These are phyloP conservation scores for Heliothis subflexa DNA, from an alignment of 1,140 invertebrate species.

Conservation along the genomic window DNA sequence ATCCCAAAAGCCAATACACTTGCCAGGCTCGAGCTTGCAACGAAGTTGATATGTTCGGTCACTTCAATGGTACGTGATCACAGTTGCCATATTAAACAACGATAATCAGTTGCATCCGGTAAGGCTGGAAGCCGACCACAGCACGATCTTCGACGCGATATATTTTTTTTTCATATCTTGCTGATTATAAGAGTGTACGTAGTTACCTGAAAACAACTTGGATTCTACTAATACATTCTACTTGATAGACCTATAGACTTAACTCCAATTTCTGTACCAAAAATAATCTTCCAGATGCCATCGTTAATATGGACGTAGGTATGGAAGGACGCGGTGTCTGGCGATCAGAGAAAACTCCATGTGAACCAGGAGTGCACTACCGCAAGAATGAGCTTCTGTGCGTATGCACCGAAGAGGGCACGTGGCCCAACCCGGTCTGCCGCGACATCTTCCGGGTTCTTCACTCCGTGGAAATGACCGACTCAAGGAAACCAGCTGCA, in stretches of 20 bases:
- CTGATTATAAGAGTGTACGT: too few species aligned
- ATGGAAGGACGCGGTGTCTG: conserved; percentile 78
- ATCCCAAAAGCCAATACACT: conserved; percentile 49
- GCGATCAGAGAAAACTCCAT: conserved; percentile 60
- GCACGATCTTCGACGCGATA: too few species aligned
- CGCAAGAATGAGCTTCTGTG: conserved; percentile 62
- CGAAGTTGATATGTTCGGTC: conserved; percentile 74
- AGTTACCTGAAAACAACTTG: too few species aligned
- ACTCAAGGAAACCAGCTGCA: conserved; percentile 37
- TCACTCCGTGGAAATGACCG: conserved; percentile 61
- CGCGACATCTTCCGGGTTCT: conserved; percentile 69
- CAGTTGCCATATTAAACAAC: too few species aligned
- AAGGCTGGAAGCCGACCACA: too few species aligned
- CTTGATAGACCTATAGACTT: background rate
- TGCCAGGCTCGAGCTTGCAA: conserved; percentile 66
- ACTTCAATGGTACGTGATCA: conserved; percentile 68
- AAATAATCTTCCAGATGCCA: conserved; percentile 62
- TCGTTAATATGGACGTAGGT: conserved; percentile 69
- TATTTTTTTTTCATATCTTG: too few species aligned
- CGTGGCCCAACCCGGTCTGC: conserved; percentile 77
- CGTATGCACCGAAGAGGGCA: conserved; percentile 73
- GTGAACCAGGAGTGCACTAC: conserved; percentile 69
- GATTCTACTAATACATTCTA: too few species aligned
- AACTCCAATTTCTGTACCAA: background rate
- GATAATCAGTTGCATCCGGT: too few species aligned